phyloP scores from a whole-genome alignment of 2,888 invertebrate genomes.

The Agonopterix heracliana region DNA sequence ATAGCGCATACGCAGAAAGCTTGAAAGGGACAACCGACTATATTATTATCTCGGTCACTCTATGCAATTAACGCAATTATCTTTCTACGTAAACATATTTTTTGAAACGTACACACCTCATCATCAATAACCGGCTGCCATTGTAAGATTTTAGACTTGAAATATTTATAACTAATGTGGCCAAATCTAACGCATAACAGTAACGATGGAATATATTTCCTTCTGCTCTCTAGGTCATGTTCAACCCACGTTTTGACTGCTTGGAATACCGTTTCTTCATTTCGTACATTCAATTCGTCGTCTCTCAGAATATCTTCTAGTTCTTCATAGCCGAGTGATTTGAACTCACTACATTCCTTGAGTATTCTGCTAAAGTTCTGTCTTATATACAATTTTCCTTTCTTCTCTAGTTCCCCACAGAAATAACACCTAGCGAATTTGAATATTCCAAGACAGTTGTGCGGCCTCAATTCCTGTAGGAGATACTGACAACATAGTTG shows the following conservation, averaged over 20 bases:
- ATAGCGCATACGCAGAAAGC: too few species aligned
- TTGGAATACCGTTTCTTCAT: constrained; percentile 85
- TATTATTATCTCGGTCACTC: too few species aligned
- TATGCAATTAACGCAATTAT: too few species aligned
- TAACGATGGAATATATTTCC: constrained; percentile 73
- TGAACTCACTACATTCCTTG: constrained; percentile 79
- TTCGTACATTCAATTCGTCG: constrained; percentile 83
- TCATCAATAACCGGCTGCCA: constrained; percentile 73
- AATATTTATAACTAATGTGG: constrained; percentile 76
- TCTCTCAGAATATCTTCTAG: constrained; percentile 79
- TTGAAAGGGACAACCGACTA: too few species aligned
- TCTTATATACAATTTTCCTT: constrained; percentile 75
- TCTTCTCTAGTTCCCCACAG: constrained; percentile 80
- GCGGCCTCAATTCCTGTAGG: constrained; percentile 77
- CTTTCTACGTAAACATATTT: not conserved
- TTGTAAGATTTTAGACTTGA: constrained; percentile 71
- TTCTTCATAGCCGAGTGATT: constrained; percentile 76
- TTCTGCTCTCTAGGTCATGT: constrained; percentile 72
- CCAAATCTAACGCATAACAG: constrained; percentile 81
- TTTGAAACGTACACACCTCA: constrained; percentile 38
- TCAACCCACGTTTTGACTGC: constrained; percentile 84
- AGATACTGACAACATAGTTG: constrained; percentile 82
- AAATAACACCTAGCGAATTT: constrained; percentile 83
- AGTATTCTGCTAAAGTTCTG: constrained; percentile 78
- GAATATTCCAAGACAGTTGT: constrained; percentile 83